A percentile compares a stretch with the other conserved stretches of the same genome.
Evolutionary conservation across 1,140 invertebrate genomes (phyloP).

Genomic region (Drosophila takahashii): DNA sequence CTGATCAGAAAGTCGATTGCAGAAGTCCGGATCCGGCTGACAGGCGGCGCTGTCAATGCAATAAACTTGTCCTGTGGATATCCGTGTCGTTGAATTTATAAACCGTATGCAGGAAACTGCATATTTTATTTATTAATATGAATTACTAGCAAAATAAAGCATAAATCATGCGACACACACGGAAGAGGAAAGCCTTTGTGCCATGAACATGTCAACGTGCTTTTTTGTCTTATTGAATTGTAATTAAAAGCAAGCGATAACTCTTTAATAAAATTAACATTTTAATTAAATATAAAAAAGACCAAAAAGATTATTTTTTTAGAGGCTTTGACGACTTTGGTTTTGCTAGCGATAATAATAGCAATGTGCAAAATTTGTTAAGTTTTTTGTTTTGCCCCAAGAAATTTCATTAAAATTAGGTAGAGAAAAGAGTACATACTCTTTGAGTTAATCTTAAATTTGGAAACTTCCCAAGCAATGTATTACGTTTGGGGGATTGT

Average conservation of each 20-base stretch:
- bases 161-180: constrained; percentile 44
- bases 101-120: constrained; percentile 60
- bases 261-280: constrained; percentile 24
- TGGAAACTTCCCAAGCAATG: too few relatives aligned
- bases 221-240: constrained; percentile 23
- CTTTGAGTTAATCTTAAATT: too few relatives aligned
- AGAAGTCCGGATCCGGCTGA: constrained; percentile 43
- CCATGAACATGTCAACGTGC: constrained; percentile 31
- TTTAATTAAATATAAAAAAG: background rate
- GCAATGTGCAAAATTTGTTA: too few relatives aligned
- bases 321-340: too few relatives aligned
- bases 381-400: too few relatives aligned
- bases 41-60: constrained; percentile 46
- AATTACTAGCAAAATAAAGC: constrained; percentile 58
- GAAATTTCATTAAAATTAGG: too few relatives aligned
- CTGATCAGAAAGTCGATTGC: constrained; percentile 54
- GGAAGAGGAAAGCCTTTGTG: constrained; percentile 58
- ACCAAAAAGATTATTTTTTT: background rate
- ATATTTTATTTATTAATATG: constrained; percentile 64
- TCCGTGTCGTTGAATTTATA: constrained; percentile 62
- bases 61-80: constrained; percentile 56
- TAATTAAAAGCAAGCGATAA: constrained; percentile 19
- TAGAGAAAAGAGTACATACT: too few relatives aligned
- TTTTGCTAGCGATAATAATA: too few relatives aligned
- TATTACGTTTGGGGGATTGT: too few relatives aligned